Percentiles rank a stretch among this genome's conserved stretches.
Conservation (phyloP, 2,888 invertebrate genomes). For the Strigamia maritima region DNA sequence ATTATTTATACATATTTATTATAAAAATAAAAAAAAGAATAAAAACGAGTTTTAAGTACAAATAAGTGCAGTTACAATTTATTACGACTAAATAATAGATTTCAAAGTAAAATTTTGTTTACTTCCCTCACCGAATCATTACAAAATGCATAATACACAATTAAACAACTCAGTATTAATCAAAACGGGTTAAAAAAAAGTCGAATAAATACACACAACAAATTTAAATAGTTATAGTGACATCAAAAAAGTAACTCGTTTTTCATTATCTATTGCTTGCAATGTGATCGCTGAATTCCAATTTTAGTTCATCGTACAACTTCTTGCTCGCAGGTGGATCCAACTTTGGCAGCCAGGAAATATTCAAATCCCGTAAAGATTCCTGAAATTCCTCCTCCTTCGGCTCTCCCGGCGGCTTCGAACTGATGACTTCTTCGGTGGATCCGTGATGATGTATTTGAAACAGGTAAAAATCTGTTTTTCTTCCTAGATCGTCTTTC, state of each 20-base stretch:
- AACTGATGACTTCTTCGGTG: constrained; percentile 58
- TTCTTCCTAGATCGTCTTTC: constrained; percentile 81
- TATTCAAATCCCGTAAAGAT: constrained; percentile 77
- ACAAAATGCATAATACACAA: background rate
- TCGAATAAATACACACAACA: background rate
- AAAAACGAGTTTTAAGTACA: background rate
- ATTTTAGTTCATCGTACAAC: constrained; percentile 70
- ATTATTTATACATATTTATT: too few relatives aligned
- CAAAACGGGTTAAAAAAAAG: background rate
- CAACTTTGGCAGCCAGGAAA: constrained; percentile 64
- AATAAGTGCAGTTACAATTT: background rate
- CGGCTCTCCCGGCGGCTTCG: constrained; percentile 45
- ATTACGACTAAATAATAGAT: background rate
- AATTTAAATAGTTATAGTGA: background rate
- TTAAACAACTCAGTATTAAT: background rate
- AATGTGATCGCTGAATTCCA: constrained; percentile 73
- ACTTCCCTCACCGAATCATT: background rate
- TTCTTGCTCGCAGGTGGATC: constrained; percentile 48
- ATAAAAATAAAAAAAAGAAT: too few relatives aligned
- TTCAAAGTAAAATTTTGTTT: background rate
- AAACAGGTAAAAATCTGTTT: constrained; percentile 68
- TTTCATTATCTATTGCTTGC: constrained; percentile 65
- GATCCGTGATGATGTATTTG: constrained; percentile 69
- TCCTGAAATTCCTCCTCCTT: constrained; percentile 74
- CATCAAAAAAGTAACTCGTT: constrained; percentile 65